A percentile compares a stretch with the other conserved stretches of the same genome.
Evolutionary conservation across 2,113 vertebrate species (phyloP).

Genomic region (zebrafish (Danio rerio)): GRCz12tu NC_133182.1:75403501-75404000

Average conservation of each 20-base stretch:
- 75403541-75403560: slow-evolving; percentile 72
- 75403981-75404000: slow-evolving; percentile 82
- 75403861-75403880: slow-evolving; percentile 94
- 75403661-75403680: slow-evolving; percentile 84
- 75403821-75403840: slow-evolving; percentile 92
- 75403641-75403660: slow-evolving; percentile 85
- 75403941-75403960: slow-evolving; percentile 94
- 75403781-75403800: slow-evolving; percentile 86
- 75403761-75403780: slow-evolving; percentile 96
- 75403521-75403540: slow-evolving; percentile 74
- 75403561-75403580: slow-evolving; percentile 72
- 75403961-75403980: slow-evolving; percentile 80
- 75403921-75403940: slow-evolving; percentile 92
- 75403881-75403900: slow-evolving; percentile 83
- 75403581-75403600: slow-evolving; percentile 73
- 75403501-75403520: slow-evolving; percentile 68
- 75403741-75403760: slow-evolving; percentile 96
- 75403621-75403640: slow-evolving; percentile 73
- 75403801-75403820: slow-evolving; percentile 87
- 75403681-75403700: slow-evolving; percentile 95
- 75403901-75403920: slow-evolving; percentile 86
- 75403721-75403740: slow-evolving; percentile 95
- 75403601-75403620: slow-evolving; percentile 79
- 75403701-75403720: slow-evolving; percentile 84
- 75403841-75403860: slow-evolving; percentile 91